These are phyloP conservation scores for Phrynocephalus versicolor DNA, from an alignment of 2,113 vertebrate species.

Conservation along the genomic window DNA sequence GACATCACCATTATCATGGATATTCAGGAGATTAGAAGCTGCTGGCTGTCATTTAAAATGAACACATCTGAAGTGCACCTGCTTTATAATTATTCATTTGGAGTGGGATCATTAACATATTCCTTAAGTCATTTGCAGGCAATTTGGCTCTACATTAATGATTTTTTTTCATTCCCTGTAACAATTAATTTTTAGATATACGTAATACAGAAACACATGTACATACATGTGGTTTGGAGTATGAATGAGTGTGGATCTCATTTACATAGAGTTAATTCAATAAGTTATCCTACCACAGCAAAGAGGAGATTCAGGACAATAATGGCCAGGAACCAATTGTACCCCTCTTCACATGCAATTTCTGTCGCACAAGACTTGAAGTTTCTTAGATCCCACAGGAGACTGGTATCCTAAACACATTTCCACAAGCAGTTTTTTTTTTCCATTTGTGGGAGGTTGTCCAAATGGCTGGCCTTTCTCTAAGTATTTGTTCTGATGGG, in stretches of 20 bases:
- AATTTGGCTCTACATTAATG: slow-evolving; percentile 76
- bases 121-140: slow-evolving; percentile 78
- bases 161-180: slow-evolving; percentile 71
- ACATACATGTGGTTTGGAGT: too few relatives aligned
- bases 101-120: slow-evolving; percentile 76
- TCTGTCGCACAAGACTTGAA: too few relatives aligned
- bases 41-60: slow-evolving; percentile 78
- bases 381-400: too few relatives aligned
- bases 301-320: slow-evolving; percentile 24
- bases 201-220: slow-evolving; percentile 57
- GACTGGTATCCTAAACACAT: not conserved
- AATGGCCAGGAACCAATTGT: not conserved
- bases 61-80: slow-evolving; percentile 79
- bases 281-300: too few relatives aligned
- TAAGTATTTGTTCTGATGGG: too few relatives aligned
- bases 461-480: too few relatives aligned
- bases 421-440: not conserved
- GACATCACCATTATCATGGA: slow-evolving; percentile 76
- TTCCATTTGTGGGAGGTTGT: not conserved
- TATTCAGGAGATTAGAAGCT: slow-evolving; percentile 78
- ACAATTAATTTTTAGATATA: slow-evolving; percentile 68
- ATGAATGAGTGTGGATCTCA: too few relatives aligned
- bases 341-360: too few relatives aligned
- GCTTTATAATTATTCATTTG: slow-evolving; percentile 81
- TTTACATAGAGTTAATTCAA: too few relatives aligned